Base-by-base conservation (phyloP, 2,888 invertebrate species). In the Phaedon cochleariae region DNA sequence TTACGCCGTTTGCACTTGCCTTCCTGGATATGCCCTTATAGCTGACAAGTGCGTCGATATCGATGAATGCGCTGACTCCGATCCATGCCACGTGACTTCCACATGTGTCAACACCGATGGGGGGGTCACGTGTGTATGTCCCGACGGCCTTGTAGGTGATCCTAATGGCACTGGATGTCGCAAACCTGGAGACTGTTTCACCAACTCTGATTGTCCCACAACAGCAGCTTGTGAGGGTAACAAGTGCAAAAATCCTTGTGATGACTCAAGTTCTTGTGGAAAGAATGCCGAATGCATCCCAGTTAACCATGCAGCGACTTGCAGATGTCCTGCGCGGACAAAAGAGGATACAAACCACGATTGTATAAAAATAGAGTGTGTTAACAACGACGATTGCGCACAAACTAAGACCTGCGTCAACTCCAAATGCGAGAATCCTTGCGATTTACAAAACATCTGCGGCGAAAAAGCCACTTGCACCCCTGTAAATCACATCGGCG, bases 351-450 rank as follows among this genome's bases (percentile, higher is more conserved):
- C 93, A 3, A 87, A 89, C 59, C 85, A 86, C 17, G 89, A 90
- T 78, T 96, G 96, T 78, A 83, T 86, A 15, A 87, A 88, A 69
- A 86, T 93, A 64, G 94, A 95, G 82, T 95, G 95, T 80, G 86
- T 87, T 26, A 91, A 92, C 77, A 93, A 92, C 76, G 87, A 88
- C 49, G 95, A 95, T 77, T 96, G 95, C 79, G 77, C 86, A 7
- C 80, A 85, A 31, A 87, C 89, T 20, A 89, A 91, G 79, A 89
- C 93, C 2, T 96, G 96, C 75, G 86, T 94, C 37, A 89, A 92
- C 80, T 88, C 92, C 55, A 90, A 90, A 80, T 96, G 96, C 78
- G 87, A 90, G 65, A 90, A 95, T 83, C 93, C 95, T 1, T 96
- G 96, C 77, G 87, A 88, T 9, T 84, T 94, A 66, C 87, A 91